Conservation (phyloP, 1,140 invertebrate genomes). For the Pararge aegeria region DNA sequence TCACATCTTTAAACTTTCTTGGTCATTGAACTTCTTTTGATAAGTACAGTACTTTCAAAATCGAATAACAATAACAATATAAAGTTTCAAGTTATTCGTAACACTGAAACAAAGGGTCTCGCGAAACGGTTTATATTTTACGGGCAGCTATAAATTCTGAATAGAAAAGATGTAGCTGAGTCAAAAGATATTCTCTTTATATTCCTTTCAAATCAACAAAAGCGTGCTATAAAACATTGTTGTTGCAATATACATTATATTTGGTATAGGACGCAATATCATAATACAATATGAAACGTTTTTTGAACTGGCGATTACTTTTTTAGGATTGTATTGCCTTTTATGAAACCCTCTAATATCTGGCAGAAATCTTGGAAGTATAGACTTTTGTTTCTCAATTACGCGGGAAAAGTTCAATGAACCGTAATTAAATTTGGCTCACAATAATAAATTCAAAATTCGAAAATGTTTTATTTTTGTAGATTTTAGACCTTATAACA, state of each 20-base stretch:
- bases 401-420: no score
- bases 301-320: no score
- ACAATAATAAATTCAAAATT: no score
- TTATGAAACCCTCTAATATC: no score
- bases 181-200: slow-evolving; percentile 16
- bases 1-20: background rate
- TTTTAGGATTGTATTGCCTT: no score
- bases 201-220: slow-evolving; percentile 13
- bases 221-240: slow-evolving; percentile 13
- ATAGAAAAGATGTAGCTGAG: slow-evolving; percentile 7
- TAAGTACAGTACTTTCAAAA: background rate
- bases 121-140: slow-evolving; percentile 13
- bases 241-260: background rate
- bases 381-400: no score
- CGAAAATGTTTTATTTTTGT: no score
- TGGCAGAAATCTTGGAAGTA: no score
- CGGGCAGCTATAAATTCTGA: slow-evolving; percentile 12
- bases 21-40: background rate
- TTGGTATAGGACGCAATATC: no score
- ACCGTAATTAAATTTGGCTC: no score
- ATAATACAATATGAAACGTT: no score
- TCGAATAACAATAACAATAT: slow-evolving; percentile 1
- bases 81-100: slow-evolving; percentile 7
- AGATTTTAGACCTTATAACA: no score
- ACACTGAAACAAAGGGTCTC: slow-evolving; percentile 6